Evolutionary conservation across 2,888 invertebrate species (phyloP).

Genomic region (Synergus umbraculus): DNA sequence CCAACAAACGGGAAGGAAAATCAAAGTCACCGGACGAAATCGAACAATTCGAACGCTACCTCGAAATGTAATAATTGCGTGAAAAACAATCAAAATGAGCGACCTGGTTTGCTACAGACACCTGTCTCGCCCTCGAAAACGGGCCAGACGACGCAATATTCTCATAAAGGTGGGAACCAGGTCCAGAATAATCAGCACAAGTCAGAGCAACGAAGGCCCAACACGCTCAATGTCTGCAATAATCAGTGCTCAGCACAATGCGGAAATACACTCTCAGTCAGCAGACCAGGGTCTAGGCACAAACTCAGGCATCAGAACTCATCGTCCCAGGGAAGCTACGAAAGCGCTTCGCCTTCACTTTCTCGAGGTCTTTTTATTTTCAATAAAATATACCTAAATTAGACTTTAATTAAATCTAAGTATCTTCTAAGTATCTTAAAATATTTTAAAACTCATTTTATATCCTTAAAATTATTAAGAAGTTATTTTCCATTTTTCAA

Average conservation of each 20-base stretch:
- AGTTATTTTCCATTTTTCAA: too few relatives aligned
- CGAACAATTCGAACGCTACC: slow-evolving; percentile 63
- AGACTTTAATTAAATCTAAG: too few relatives aligned
- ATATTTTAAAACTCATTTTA: too few relatives aligned
- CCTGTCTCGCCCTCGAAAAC: slow-evolving; percentile 74
- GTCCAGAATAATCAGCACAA: slow-evolving; percentile 70
- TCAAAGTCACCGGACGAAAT: slow-evolving; percentile 63
- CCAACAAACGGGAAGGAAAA: slow-evolving; percentile 66
- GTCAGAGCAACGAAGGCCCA: slow-evolving; percentile 69
- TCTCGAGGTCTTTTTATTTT: slow-evolving; percentile 76
- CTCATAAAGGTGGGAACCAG: slow-evolving; percentile 65
- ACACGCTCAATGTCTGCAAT: slow-evolving; percentile 70
- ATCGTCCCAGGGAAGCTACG: slow-evolving; percentile 75
- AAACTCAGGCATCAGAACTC: slow-evolving; percentile 77
- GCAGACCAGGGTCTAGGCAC: slow-evolving; percentile 72
- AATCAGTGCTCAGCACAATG: slow-evolving; percentile 71
- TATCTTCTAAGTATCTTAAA: too few relatives aligned
- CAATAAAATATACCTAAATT: too few relatives aligned
- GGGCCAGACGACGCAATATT: slow-evolving; percentile 66
- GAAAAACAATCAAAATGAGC: slow-evolving; percentile 71
- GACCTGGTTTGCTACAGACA: slow-evolving; percentile 71
- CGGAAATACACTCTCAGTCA: slow-evolving; percentile 67
- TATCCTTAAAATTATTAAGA: too few relatives aligned
- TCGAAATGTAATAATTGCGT: slow-evolving; percentile 74
- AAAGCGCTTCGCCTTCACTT: slow-evolving; percentile 77